Conservation (phyloP, 2,797 vertebrate genomes). For the Adelosebastes latens region DNA sequence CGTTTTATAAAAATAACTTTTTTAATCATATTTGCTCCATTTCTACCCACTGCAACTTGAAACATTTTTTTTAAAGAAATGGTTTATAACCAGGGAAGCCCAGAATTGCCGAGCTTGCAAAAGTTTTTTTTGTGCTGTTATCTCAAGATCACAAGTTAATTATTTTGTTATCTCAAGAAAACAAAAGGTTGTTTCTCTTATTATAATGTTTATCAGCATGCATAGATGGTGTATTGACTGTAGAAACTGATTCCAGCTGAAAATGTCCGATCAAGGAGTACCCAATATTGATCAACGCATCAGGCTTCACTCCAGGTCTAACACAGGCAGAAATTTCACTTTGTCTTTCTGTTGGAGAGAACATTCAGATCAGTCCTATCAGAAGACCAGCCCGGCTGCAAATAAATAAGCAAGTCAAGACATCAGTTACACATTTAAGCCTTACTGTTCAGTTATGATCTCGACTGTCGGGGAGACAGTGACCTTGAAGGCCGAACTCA, state of each 20-base stretch:
- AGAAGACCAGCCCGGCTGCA: neutral
- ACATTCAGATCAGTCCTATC: neutral
- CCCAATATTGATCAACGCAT: neutral
- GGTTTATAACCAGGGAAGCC: too few species aligned
- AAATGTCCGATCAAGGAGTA: neutral
- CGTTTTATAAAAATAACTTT: too few species aligned
- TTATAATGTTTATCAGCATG: neutral
- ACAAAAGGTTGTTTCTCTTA: neutral
- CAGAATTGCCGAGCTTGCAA: too few species aligned
- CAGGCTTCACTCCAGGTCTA: neutral
- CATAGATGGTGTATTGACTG: neutral
- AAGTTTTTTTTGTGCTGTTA: too few species aligned
- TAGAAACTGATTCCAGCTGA: neutral
- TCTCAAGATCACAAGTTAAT: too few species aligned
- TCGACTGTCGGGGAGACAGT: neutral
- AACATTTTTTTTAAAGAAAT: too few species aligned
- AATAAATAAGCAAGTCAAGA: neutral
- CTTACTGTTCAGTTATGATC: neutral
- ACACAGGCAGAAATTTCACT: too few species aligned
- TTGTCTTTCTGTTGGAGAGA: neutral
- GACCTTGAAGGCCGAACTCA: neutral
- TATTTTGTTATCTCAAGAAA: neutral
- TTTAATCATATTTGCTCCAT: too few species aligned
- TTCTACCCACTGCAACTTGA: too few species aligned
- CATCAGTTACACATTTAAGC: neutral